These are phyloP conservation scores for Drosophila eugracilis DNA, from an alignment of 1,140 invertebrate genomes.

Conservation along the genomic window DNA sequence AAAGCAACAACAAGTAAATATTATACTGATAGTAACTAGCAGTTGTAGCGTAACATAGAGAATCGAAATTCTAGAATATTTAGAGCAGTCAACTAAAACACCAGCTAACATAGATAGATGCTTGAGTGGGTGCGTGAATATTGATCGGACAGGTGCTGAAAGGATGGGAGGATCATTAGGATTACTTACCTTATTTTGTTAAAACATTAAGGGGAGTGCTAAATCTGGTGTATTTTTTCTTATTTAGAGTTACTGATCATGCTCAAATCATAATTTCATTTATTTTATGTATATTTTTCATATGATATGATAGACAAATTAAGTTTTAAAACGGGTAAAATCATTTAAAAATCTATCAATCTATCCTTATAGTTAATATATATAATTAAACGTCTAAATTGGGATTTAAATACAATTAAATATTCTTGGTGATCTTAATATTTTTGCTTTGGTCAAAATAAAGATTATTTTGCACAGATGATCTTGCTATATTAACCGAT, in stretches of 20 bases:
- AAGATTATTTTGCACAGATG: neutral
- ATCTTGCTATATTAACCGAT: neutral
- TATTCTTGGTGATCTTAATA: neutral
- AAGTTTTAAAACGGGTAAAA: too few relatives aligned
- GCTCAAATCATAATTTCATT: neutral
- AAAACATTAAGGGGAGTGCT: neutral
- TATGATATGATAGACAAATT: too few relatives aligned
- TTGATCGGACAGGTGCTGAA: constrained; percentile 8
- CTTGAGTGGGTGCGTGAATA: constrained; percentile 15
- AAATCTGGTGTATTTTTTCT: neutral
- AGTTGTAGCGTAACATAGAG: constrained; percentile 56
- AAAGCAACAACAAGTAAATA: constrained; percentile 68
- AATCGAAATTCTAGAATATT: constrained; percentile 57
- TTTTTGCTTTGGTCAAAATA: too few relatives aligned
- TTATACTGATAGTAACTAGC: constrained; percentile 58
- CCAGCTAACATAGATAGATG: constrained; percentile 33
- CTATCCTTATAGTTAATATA: neutral
- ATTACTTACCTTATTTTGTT: neutral
- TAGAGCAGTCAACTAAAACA: constrained; percentile 53
- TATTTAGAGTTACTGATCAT: neutral
- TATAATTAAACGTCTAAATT: neutral
- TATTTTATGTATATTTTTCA: neutral
- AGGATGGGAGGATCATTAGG: neutral
- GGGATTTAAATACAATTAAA: neutral
- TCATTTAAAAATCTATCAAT: too few relatives aligned